A percentile compares a stretch with the other conserved stretches of the same genome.
phyloP scores from a whole-genome alignment of 2,888 invertebrate species.

The Idaea aversata region DNA sequence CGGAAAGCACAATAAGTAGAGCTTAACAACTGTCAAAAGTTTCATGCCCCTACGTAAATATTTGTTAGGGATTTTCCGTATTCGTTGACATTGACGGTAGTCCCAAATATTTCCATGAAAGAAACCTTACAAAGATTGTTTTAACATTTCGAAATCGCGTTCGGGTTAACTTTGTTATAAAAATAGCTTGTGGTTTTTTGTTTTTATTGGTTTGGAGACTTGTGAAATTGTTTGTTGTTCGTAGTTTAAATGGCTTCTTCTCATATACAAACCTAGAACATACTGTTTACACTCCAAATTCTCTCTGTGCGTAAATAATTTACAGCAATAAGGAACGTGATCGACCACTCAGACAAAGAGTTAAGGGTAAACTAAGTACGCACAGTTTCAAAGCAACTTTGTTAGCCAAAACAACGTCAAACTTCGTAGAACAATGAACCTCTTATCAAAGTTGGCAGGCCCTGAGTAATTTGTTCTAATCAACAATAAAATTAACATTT shows the following conservation, averaged over 20 bases:
- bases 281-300: slow-evolving; percentile 7
- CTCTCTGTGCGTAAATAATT: slow-evolving; percentile 24
- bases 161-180: slow-evolving; percentile 16
- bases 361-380: slow-evolving; percentile 17
- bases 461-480: slow-evolving; percentile 27
- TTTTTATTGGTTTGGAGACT: background rate
- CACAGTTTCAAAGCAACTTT: slow-evolving; percentile 26
- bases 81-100: slow-evolving; percentile 45
- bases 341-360: slow-evolving; percentile 30
- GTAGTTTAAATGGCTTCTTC: background rate
- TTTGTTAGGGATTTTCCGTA: slow-evolving; percentile 40
- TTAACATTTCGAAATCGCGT: slow-evolving; percentile 46
- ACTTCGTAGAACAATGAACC: slow-evolving; percentile 30
- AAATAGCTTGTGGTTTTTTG: background rate
- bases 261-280: background rate
- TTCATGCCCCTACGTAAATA: slow-evolving; percentile 19
- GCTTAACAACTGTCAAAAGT: background rate
- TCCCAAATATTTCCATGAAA: slow-evolving; percentile 36
- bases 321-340: slow-evolving; percentile 28
- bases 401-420: slow-evolving; percentile 27
- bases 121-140: slow-evolving; percentile 55
- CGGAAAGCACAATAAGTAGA: background rate
- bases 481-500: slow-evolving; percentile 1
- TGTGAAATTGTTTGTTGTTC: background rate
- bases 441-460: slow-evolving; percentile 31